Percentiles rank a stretch among this genome's conserved stretches.
Conservation (phyloP, 2,888 invertebrate genomes). For the Ectropis crepuscularia region DNA sequence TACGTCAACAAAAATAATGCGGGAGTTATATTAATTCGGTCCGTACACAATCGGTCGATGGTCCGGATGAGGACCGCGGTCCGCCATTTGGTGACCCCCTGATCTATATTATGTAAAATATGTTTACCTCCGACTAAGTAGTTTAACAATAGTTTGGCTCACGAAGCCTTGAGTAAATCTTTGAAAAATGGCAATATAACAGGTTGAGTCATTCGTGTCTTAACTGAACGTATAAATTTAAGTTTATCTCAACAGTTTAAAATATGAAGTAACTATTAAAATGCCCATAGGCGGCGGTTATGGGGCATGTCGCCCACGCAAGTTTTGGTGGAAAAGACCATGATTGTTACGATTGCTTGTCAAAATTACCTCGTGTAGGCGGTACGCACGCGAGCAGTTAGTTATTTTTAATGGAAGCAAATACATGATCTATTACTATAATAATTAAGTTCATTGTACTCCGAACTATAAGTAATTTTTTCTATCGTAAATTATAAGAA, state of each 20-base stretch:
- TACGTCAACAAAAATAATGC: too few relatives aligned
- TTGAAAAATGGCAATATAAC: too few relatives aligned
- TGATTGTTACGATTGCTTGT: conserved; percentile 19
- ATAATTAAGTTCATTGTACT: background rate
- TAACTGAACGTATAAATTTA: too few relatives aligned
- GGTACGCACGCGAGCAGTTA: conserved; percentile 11
- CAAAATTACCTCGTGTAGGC: conserved; percentile 27
- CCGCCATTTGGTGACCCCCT: too few relatives aligned
- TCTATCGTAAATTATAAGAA: background rate
- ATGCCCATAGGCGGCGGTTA: conserved; percentile 28
- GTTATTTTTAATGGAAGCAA: conserved; percentile 21
- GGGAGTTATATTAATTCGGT: too few relatives aligned
- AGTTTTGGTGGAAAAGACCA: conserved; percentile 7
- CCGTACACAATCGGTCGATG: too few relatives aligned
- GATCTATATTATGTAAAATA: too few relatives aligned
- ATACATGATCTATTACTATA: conserved; percentile 14
- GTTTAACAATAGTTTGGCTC: too few relatives aligned
- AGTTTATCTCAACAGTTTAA: background rate
- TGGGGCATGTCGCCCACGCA: conserved; percentile 29
- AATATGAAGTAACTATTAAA: conserved; percentile 12
- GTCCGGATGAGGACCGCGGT: too few relatives aligned
- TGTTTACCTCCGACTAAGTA: too few relatives aligned
- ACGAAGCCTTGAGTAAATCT: too few relatives aligned
- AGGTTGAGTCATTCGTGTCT: too few relatives aligned
- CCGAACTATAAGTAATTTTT: background rate